Evolutionary conservation across 2,888 invertebrate species (phyloP), one percentile per base, ranked within the genome.

Genomic region (Schizotus pectinicornis): DNA sequence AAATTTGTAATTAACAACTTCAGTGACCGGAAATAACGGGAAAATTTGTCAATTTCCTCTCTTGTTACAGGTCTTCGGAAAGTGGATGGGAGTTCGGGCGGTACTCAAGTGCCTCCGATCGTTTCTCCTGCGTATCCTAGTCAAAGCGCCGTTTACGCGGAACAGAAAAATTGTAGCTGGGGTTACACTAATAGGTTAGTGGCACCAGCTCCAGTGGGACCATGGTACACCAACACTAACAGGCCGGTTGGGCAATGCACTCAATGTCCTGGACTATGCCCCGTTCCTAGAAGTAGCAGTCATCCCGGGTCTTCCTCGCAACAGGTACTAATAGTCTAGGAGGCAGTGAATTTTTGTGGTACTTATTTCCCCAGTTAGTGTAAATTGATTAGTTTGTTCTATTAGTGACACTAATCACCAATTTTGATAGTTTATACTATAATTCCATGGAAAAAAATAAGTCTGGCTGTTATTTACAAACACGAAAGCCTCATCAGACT

Each of bases 141-240:
- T 63, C 81, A 82, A 65, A 76, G 82, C 12, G 82, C 82, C 2
- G 82, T 83, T 8, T 83, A 78, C 65, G 79, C 81, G n/a, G 81
- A 81, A 62, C 79, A 80, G 37, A 81, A 81, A 68, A 60, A 79
- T 46, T 79, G 78, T 51, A 77, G 79, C 43, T 82, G 82, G 80
- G 80, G 80, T n/a, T 82, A 82, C 66, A 80, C 76, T 61, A 82
- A 81, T 61, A 74, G 81, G 13, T 62, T 81, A 12, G 76, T 81
- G 12, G 73, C 76, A 7, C 75, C 74, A 8, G 62, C 70, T 30
- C 78, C 76, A 35, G 67, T 67, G n/a, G 74, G 75, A 53, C 77
- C 78, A 13, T 79, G 78, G 78, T 77, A 77, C 53, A 75, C 70
- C 13, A 72, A 70, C 13, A 75, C 70, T 14, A 72, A 70, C 13